A percentile compares a stretch with the other conserved stretches of the same genome.
phyloP scores from a whole-genome alignment of 2,888 invertebrate species.

The Cosmorhoe ocellata region DNA sequence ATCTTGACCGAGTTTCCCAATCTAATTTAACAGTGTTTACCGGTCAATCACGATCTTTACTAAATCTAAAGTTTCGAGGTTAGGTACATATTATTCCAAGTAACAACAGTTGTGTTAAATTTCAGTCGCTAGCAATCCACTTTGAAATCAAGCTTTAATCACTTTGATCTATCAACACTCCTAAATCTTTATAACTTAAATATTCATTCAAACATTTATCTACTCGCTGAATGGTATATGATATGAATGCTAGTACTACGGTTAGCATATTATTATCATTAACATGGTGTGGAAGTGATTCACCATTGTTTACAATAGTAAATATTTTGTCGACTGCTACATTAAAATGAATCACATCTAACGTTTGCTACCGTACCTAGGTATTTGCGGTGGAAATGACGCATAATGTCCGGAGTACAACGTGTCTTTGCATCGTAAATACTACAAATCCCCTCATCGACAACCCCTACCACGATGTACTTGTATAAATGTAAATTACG shows the following conservation, averaged over 20 bases:
- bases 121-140: slow-evolving; percentile 20
- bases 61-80: slow-evolving; percentile 44
- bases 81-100: slow-evolving; percentile 32
- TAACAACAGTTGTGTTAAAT: slow-evolving; percentile 28
- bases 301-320: slow-evolving; percentile 37
- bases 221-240: slow-evolving; percentile 13
- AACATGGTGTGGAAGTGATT: slow-evolving; percentile 26
- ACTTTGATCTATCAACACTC: slow-evolving; percentile 13
- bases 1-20: slow-evolving; percentile 36
- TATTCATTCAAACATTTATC: slow-evolving; percentile 18
- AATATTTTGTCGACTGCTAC: slow-evolving; percentile 27
- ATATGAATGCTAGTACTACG: slow-evolving; percentile 17
- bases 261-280: slow-evolving; percentile 33
- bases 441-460: slow-evolving; percentile 20
- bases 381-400: slow-evolving; percentile 31
- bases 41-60: slow-evolving; percentile 45
- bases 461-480: slow-evolving; percentile 39
- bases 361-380: slow-evolving; percentile 11
- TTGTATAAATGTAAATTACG: slow-evolving; percentile 56
- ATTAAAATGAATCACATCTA: slow-evolving; percentile 34
- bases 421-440: slow-evolving; percentile 7
- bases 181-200: slow-evolving; percentile 9
- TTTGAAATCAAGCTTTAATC: slow-evolving; percentile 4
- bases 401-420: slow-evolving; percentile 24
- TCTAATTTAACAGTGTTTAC: slow-evolving; percentile 49